phyloP scores from a whole-genome alignment of 2,888 invertebrate genomes.

The Cantharis flavilabris region DNA sequence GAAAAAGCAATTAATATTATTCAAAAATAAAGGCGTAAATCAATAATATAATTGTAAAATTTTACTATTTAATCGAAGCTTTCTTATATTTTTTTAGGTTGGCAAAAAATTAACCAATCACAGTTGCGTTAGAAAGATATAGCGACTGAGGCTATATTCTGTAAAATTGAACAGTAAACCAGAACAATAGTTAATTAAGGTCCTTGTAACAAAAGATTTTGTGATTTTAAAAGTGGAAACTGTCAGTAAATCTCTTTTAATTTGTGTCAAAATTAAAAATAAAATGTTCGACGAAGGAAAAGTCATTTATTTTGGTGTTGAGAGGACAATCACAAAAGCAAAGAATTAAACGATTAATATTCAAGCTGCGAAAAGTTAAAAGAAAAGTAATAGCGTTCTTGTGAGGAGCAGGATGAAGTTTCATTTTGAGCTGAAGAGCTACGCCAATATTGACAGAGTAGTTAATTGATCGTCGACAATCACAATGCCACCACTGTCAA shows the following conservation, averaged over 20 bases:
- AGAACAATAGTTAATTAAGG: not conserved
- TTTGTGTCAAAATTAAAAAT: not conserved
- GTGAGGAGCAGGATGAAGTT: constrained; percentile 7
- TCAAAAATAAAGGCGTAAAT: no score
- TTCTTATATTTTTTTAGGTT: not conserved
- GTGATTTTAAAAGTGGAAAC: not conserved
- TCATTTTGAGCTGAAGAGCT: constrained; percentile 13
- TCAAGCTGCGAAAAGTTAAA: constrained; percentile 9
- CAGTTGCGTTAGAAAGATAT: not conserved
- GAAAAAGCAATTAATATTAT: no score
- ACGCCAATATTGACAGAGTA: constrained; percentile 21
- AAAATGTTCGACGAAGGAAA: not conserved
- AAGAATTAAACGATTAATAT: constrained; percentile 16
- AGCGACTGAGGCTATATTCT: no score
- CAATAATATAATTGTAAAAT: no score
- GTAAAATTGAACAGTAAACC: not conserved
- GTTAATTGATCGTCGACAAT: constrained; percentile 23
- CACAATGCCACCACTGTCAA: constrained; percentile 13
- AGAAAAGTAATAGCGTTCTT: constrained; percentile 15
- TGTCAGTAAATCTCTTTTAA: not conserved
- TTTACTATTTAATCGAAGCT: no score
- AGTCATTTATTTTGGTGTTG: not conserved
- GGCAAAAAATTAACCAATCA: not conserved
- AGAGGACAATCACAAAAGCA: not conserved
- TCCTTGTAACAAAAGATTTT: not conserved